phyloP scores from a whole-genome alignment of 2,797 vertebrate species.

The Amblyopsis hoosieri region DNA sequence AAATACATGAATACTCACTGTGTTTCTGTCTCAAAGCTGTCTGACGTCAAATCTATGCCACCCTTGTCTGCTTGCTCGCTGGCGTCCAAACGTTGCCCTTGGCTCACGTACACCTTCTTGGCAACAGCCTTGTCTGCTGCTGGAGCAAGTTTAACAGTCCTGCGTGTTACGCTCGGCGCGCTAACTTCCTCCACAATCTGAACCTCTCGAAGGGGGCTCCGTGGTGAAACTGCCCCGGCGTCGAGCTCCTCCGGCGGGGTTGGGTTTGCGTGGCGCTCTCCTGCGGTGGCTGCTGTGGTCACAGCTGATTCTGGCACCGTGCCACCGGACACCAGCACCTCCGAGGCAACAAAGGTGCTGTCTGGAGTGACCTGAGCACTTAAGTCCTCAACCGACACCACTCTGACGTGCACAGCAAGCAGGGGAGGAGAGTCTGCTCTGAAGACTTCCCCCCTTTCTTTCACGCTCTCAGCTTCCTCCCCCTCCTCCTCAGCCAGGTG shows the following conservation, averaged over 20 bases:
- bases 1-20: conserved; percentile 65
- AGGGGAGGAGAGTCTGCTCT: conserved; percentile 65
- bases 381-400: conserved; percentile 63
- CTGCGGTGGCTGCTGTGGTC: conserved; percentile 37
- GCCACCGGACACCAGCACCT: conserved; percentile 29
- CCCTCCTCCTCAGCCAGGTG: conserved; percentile 68
- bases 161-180: conserved; percentile 52
- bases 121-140: conserved; percentile 58
- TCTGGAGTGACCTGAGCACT: conserved; percentile 2
- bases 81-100: conserved; percentile 44
- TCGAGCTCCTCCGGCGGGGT: conserved; percentile 31
- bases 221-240: conserved; percentile 19
- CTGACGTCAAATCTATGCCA: conserved; percentile 21
- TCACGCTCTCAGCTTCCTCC: conserved; percentile 32
- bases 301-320: conserved; percentile 39
- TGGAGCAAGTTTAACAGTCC: conserved; percentile 69
- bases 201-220: conserved; percentile 38
- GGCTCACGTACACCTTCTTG: conserved; percentile 52
- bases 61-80: conserved; percentile 30
- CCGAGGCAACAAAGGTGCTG: conserved; percentile 16
- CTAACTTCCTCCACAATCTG: conserved; percentile 13
- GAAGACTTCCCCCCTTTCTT: conserved; percentile 46
- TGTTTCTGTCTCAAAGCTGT: conserved; percentile 23
- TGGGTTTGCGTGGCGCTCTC: conserved; percentile 44
- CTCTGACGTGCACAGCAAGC: conserved; percentile 62